Base-by-base conservation (phyloP, 1,140 invertebrate species). In the Drosophila sp. region DNA sequence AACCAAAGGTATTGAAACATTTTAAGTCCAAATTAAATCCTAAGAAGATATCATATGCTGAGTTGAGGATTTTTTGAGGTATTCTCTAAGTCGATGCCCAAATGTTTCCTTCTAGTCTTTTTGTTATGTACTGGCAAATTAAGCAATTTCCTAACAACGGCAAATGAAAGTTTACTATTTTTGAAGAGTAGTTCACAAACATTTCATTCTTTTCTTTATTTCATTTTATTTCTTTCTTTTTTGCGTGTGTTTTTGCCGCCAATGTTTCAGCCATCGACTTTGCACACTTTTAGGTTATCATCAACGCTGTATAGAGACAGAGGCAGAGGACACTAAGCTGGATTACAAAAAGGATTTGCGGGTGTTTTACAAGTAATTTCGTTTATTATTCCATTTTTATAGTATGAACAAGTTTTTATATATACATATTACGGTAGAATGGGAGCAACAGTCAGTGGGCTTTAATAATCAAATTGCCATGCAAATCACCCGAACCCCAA, bases 281-380 rank as follows among this genome's bases (percentile, higher is more conserved):
- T 83, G 79, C 84, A 82, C 83, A 87, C 83, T 87, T 87, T 89
- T 87, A 77, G 84, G 84, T 87, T 73, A 89, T 87, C 76, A 82
- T 76, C 83, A 27, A 10, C 23, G 25, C 44, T 72, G 41, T 56
- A 33, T 58, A 75, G 75, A 70, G 75, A 33, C 62, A 75, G 75
- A 70, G 75, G 73, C 65, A 76, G 11, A 50, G 69, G 41, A 47
- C 60, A 29, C 38, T 79, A 87, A 83, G 83, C 83, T 70, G 83
- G 83, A 83, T 87, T 87, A 87, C 76, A 70, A 66, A 76, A 82
- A 81, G 83, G 81, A 83, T 87, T 83, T 86, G 61, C 60, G 69
- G 79, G 76, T 70, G 44, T 71, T 79, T 82, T 76, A 76, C 69
- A 66, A 67, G 58, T 58, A 83, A 81, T 86, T 82, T 70, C 79